A percentile compares a stretch with the other conserved stretches of the same genome.
Evolutionary conservation across 1,140 invertebrate species (phyloP).

Genomic region (Penaeus chinensis): DNA sequence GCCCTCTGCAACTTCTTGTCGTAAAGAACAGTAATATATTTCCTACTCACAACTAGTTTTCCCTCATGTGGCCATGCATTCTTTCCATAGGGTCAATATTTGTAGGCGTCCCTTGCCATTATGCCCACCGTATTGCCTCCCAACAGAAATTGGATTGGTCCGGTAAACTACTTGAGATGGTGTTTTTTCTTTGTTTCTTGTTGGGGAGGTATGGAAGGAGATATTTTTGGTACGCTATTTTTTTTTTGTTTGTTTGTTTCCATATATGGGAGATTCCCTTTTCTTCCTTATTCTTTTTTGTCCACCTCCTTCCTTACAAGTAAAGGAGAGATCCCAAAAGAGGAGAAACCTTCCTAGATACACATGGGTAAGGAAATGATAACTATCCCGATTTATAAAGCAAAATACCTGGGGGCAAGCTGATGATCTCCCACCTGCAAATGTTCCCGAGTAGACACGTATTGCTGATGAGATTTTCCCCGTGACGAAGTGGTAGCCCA

Average conservation of each 20-base stretch:
- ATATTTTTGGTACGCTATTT: too few species aligned
- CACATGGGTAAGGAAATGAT: too few species aligned
- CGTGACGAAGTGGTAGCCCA: neutral
- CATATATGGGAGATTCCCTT: too few species aligned
- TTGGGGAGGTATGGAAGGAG: too few species aligned
- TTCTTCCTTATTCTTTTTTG: too few species aligned
- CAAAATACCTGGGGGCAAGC: too few species aligned
- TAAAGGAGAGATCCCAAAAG: too few species aligned
- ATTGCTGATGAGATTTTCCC: conserved; percentile 22
- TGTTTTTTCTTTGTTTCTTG: neutral
- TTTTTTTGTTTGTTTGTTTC: too few species aligned
- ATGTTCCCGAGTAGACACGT: neutral
- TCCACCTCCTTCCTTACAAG: too few species aligned
- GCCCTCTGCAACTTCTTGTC: neutral
- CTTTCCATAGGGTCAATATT: conserved; percentile 28
- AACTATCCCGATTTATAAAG: neutral
- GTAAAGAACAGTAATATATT: neutral
- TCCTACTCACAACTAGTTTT: neutral
- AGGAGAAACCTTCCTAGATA: neutral
- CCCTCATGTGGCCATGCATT: conserved; percentile 16
- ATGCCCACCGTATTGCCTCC: conserved; percentile 9
- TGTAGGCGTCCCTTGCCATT: conserved; percentile 15
- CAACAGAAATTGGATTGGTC: conserved; percentile 17
- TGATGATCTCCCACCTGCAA: too few species aligned
- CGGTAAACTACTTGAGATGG: neutral